Percentiles rank a stretch among this genome's conserved stretches.
Conservation (phyloP, 64 coral and sea anemone species). For the Pocillopora verrucosa region DNA sequence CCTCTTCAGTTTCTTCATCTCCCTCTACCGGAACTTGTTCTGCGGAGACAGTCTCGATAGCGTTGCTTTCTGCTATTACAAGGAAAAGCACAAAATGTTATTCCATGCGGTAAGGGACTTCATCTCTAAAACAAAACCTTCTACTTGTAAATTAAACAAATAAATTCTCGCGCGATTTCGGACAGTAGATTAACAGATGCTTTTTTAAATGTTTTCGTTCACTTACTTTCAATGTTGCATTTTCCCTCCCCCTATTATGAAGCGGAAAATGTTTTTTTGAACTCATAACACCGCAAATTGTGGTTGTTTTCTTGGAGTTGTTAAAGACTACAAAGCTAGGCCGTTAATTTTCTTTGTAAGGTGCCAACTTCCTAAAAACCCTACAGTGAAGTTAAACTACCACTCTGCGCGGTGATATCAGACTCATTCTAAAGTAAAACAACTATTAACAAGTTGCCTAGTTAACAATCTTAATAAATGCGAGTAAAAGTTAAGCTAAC, state of each 20-base stretch:
- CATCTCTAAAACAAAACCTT: not conserved
- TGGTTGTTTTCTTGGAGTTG: no score
- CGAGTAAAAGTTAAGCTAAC: not conserved
- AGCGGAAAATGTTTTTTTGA: no score
- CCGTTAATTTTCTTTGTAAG: not conserved
- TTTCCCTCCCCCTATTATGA: no score
- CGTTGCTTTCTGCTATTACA: not conserved
- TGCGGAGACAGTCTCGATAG: not conserved
- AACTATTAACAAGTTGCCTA: constrained; percentile 7
- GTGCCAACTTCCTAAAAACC: not conserved
- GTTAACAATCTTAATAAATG: constrained; percentile 11
- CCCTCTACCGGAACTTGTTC: constrained; percentile 10
- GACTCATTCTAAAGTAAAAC: not conserved
- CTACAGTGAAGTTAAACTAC: constrained; percentile 8
- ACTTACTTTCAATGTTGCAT: no score
- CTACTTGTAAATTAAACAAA: not conserved
- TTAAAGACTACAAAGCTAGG: no score
- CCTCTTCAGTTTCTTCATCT: not conserved
- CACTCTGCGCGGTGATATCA: not conserved
- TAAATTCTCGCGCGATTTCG: no score
- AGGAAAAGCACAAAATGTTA: not conserved
- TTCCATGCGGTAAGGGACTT: not conserved
- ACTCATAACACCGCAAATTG: no score
- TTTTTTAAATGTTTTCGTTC: no score
- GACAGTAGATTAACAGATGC: no score